These are phyloP conservation scores for Ctenochaetus hawaiiensis DNA, from an alignment of 2,797 vertebrate genomes.

Conservation along the genomic window DNA sequence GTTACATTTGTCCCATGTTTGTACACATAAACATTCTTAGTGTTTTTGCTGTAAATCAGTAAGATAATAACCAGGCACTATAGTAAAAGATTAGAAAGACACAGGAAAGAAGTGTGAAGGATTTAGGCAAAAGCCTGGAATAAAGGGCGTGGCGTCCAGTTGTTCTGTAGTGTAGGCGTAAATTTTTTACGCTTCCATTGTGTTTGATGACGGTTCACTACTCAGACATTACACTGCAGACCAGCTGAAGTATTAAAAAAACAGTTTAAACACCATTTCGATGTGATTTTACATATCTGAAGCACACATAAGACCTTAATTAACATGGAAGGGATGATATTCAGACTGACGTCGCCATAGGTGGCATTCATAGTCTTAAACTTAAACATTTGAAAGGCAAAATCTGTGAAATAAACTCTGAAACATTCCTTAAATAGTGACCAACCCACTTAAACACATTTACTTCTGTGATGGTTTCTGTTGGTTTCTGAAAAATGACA, in stretches of 20 bases:
- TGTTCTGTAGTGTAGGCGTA: not conserved
- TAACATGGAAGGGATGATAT: not conserved
- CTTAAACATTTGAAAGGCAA: not conserved
- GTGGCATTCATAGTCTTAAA: not conserved
- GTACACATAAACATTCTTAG: not conserved
- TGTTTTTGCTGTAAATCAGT: not conserved
- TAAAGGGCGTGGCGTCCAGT: not conserved
- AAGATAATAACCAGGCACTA: not conserved
- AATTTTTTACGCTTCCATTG: not conserved
- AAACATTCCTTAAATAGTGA: not conserved
- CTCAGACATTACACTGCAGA: not conserved
- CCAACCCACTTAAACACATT: not conserved
- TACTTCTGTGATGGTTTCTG: not conserved
- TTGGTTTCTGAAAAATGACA: not conserved
- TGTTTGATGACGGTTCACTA: not conserved
- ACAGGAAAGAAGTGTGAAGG: not conserved
- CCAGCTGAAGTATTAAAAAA: not conserved
- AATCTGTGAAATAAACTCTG: not conserved
- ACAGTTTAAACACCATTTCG: not conserved
- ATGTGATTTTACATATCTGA: not conserved
- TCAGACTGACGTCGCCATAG: not conserved
- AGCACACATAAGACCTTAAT: not conserved
- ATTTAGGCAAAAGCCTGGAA: not conserved
- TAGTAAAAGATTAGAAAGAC: not conserved
- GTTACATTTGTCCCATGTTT: not conserved